Evolutionary conservation across 1,140 invertebrate genomes (phyloP).

Genomic region (Sminthurides bifidus): DNA sequence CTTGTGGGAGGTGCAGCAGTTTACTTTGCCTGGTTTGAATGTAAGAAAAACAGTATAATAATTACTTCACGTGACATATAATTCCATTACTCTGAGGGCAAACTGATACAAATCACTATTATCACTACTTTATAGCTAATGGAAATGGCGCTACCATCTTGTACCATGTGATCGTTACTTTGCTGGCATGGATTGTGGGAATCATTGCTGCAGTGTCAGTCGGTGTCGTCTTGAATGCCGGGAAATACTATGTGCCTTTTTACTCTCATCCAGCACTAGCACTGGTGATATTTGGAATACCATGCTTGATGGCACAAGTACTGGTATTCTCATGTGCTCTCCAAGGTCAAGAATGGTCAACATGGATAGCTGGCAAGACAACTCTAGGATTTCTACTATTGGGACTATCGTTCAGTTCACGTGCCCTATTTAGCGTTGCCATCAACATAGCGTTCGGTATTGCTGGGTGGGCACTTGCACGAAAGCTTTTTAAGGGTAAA

Average conservation of each 20-base stretch:
- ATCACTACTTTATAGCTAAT: slow-evolving; percentile 16
- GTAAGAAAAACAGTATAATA: slow-evolving; percentile 8
- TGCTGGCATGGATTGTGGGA: slow-evolving; percentile 21
- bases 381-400: slow-evolving; percentile 41
- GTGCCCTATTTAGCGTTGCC: slow-evolving; percentile 41
- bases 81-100: too few species aligned
- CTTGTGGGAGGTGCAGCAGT: slow-evolving; percentile 34
- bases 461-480: slow-evolving; percentile 33
- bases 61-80: too few species aligned
- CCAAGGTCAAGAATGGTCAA: slow-evolving; percentile 24
- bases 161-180: slow-evolving; percentile 7
- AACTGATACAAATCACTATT: too few species aligned
- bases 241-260: slow-evolving; percentile 15
- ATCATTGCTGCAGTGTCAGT: slow-evolving; percentile 14
- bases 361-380: slow-evolving; percentile 38
- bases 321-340: slow-evolving; percentile 32
- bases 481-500: slow-evolving; percentile 22
- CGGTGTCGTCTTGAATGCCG: slow-evolving; percentile 16
- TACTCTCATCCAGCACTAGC: slow-evolving; percentile 22
- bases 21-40: slow-evolving; percentile 32
- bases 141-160: slow-evolving; percentile 9
- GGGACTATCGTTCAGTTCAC: slow-evolving; percentile 37
- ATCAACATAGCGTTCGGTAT: slow-evolving; percentile 40
- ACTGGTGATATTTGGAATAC: slow-evolving; percentile 28
- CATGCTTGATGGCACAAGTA: slow-evolving; percentile 23